A percentile compares a stretch with the other conserved stretches of the same genome.
phyloP scores from a whole-genome alignment of 2,797 vertebrate genomes.

The Gorsachius magnificus region DNA sequence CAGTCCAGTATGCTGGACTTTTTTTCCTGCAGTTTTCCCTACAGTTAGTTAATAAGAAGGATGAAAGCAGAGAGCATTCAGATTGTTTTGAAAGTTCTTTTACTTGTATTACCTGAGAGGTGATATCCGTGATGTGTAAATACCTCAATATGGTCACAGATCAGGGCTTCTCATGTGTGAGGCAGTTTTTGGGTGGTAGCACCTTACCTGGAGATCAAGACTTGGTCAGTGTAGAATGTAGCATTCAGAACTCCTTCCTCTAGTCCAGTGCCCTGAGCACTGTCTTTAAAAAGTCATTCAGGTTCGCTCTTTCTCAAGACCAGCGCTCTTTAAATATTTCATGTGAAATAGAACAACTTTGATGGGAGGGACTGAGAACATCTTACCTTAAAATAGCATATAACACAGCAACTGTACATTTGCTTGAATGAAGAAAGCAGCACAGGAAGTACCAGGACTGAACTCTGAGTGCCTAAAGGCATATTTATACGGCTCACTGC shows the following conservation, averaged over 20 bases:
- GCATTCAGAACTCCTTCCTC: background rate
- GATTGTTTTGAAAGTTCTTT: background rate
- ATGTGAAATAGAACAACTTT: background rate
- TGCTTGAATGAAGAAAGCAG: background rate
- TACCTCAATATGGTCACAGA: background rate
- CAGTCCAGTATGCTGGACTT: background rate
- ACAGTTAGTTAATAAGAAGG: background rate
- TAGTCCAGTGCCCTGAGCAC: background rate
- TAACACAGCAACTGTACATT: background rate
- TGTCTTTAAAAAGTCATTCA: background rate
- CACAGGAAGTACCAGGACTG: background rate
- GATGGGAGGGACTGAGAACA: background rate
- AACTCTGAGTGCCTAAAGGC: background rate
- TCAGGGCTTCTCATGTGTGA: background rate
- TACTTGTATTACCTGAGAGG: background rate
- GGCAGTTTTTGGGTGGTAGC: background rate
- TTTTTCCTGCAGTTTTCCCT: background rate
- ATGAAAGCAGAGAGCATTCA: background rate
- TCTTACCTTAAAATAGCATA: background rate
- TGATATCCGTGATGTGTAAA: background rate
- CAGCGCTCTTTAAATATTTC: background rate
- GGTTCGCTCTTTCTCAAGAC: background rate
- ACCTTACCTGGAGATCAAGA: background rate
- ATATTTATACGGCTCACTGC: background rate
- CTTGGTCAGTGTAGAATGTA: fast-evolving